phyloP scores from a whole-genome alignment of 2,888 invertebrate genomes.

The Drosophila mettleri region DNA sequence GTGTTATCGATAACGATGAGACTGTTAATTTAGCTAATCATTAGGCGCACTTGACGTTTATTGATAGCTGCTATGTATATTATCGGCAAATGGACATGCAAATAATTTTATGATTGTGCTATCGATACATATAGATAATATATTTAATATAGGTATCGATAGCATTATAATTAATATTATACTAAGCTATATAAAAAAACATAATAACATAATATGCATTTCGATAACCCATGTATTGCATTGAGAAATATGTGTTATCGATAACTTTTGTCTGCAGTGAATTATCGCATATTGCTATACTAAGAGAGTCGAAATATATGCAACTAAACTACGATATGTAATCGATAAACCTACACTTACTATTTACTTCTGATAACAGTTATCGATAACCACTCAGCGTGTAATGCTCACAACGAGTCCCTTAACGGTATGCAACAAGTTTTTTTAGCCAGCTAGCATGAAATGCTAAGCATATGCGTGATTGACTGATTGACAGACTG shows the following conservation, averaged over 20 bases:
- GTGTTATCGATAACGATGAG: neutral
- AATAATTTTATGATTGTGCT: no score
- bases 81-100: no score
- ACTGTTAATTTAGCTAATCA: neutral
- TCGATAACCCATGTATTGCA: no score
- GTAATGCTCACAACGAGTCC: neutral
- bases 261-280: neutral
- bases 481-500: conserved; percentile 18
- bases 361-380: neutral
- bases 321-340: no score
- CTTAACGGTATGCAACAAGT: conserved; percentile 33
- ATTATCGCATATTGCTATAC: neutral
- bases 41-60: neutral
- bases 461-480: conserved; percentile 11
- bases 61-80: neutral
- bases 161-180: no score
- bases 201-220: no score
- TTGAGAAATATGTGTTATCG: neutral
- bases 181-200: no score
- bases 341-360: neutral
- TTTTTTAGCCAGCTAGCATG: neutral
- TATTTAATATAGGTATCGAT: no score
- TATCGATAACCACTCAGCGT: neutral
- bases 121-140: neutral
- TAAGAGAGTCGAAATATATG: no score